Percentiles rank a stretch among this genome's conserved stretches.
These are phyloP conservation scores for Dryococelus australis DNA, from an alignment of 2,888 invertebrate genomes.

Conservation along the genomic window DNA sequence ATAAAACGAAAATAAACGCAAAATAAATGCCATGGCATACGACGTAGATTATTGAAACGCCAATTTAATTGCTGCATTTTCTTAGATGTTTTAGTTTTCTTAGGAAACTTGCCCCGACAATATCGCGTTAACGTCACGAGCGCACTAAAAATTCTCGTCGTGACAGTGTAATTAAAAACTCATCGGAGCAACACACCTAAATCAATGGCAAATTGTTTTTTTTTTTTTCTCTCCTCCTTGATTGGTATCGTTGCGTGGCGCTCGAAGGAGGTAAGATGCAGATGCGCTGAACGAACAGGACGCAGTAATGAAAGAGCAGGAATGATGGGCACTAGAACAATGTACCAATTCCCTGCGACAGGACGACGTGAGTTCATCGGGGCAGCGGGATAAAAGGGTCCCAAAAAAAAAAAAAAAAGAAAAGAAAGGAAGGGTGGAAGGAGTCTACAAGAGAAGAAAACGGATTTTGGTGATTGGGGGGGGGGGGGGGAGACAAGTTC, in stretches of 20 bases:
- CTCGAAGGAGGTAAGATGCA: neutral
- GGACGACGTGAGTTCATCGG: neutral
- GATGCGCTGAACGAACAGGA: neutral
- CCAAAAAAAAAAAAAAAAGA: too few relatives aligned
- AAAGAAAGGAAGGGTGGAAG: too few relatives aligned
- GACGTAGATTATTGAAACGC: too few relatives aligned
- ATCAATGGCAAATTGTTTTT: neutral
- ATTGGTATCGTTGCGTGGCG: neutral
- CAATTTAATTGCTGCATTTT: too few relatives aligned
- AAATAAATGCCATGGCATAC: too few relatives aligned
- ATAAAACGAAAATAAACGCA: too few relatives aligned
- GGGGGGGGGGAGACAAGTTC: neutral
- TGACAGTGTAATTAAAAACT: neutral
- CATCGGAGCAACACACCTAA: neutral
- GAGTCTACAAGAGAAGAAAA: neutral
- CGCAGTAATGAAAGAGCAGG: neutral
- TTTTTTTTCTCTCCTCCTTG: neutral
- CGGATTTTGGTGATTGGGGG: neutral
- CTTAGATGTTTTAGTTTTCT: too few relatives aligned
- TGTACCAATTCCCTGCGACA: neutral
- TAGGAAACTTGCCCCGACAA: too few relatives aligned
- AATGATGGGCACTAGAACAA: neutral
- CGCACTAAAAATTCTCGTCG: too few relatives aligned
- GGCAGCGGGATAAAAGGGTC: too few relatives aligned
- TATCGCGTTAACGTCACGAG: too few relatives aligned